These are phyloP conservation scores for Vollenhovia emeryi DNA, from an alignment of 1,140 invertebrate species.

Conservation along the genomic window DNA sequence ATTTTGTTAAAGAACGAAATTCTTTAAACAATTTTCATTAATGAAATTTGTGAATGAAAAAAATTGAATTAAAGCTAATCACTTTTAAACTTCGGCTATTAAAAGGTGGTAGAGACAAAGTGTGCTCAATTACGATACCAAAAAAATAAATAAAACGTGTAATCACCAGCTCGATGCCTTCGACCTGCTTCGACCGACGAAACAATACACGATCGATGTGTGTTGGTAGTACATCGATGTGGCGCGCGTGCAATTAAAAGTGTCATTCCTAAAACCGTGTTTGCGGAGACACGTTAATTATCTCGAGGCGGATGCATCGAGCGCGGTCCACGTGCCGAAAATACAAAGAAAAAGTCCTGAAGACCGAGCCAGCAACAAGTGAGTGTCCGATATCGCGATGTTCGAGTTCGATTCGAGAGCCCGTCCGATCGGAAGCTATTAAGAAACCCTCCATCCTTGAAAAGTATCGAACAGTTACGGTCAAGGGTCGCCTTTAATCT, in stretches of 20 bases:
- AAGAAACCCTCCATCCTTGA: neutral
- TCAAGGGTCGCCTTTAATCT: neutral
- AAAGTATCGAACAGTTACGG: neutral
- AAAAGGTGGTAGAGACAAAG: slow-evolving; percentile 5
- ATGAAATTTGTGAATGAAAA: neutral
- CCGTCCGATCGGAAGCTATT: slow-evolving; percentile 21
- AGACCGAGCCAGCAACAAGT: slow-evolving; percentile 51
- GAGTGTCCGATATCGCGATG: slow-evolving; percentile 21
- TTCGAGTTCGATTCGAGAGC: slow-evolving; percentile 5
- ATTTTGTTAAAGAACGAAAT: neutral
- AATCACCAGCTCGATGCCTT: neutral
- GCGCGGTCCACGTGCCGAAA: neutral
- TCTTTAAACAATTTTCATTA: too few relatives aligned
- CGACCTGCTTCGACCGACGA: neutral
- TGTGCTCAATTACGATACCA: neutral
- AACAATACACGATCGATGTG: neutral
- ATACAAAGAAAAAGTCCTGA: neutral
- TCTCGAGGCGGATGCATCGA: neutral
- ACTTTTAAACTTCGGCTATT: neutral
- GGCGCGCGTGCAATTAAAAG: slow-evolving; percentile 12
- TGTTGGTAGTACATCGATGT: neutral
- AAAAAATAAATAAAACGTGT: slow-evolving; percentile 28
- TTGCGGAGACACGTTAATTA: slow-evolving; percentile 32
- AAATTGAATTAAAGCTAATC: neutral
- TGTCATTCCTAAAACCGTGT: slow-evolving; percentile 10